These are phyloP conservation scores for Drosophila tropicalis DNA, from an alignment of 1,140 invertebrate genomes.

Conservation along the genomic window DNA sequence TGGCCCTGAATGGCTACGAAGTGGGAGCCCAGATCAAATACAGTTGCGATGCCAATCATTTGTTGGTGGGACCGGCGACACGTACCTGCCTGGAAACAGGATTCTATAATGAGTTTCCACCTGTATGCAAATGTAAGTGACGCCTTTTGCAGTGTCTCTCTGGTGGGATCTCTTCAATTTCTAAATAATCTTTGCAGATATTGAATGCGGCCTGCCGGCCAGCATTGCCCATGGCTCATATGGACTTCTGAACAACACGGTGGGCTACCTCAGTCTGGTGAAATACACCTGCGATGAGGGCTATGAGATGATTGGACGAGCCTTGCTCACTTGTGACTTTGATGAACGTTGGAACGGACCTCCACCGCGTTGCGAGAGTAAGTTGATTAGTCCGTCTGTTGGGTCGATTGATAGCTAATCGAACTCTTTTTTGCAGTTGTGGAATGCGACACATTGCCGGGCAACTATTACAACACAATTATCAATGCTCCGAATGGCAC, in stretches of 20 bases:
- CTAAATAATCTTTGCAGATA: constrained; percentile 85
- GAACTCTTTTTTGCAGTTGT: constrained; percentile 85
- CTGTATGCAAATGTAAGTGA: constrained; percentile 94
- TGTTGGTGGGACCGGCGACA: constrained; percentile 92
- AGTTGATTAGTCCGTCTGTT: constrained; percentile 54
- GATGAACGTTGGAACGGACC: constrained; percentile 97
- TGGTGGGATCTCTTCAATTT: neutral
- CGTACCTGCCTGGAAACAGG: constrained; percentile 95
- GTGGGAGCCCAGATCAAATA: constrained; percentile 95
- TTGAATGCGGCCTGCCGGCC: constrained; percentile 95
- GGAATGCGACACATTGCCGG: constrained; percentile 89
- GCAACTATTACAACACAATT: constrained; percentile 89
- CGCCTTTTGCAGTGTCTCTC: too few relatives aligned
- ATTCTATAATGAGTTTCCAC: constrained; percentile 96
- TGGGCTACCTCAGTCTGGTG: constrained; percentile 93
- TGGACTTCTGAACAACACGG: constrained; percentile 91
- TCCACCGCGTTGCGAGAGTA: constrained; percentile 93
- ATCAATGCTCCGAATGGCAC: constrained; percentile 87
- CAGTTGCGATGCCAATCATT: constrained; percentile 92
- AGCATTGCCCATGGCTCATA: constrained; percentile 93
- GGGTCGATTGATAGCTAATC: neutral
- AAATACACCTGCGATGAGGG: constrained; percentile 93
- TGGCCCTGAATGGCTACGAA: constrained; percentile 87
- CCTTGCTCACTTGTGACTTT: constrained; percentile 93
- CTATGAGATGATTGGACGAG: constrained; percentile 92